These are phyloP conservation scores for Ptyas mucosa DNA, from an alignment of 2,113 vertebrate species.

Conservation along the genomic window DNA sequence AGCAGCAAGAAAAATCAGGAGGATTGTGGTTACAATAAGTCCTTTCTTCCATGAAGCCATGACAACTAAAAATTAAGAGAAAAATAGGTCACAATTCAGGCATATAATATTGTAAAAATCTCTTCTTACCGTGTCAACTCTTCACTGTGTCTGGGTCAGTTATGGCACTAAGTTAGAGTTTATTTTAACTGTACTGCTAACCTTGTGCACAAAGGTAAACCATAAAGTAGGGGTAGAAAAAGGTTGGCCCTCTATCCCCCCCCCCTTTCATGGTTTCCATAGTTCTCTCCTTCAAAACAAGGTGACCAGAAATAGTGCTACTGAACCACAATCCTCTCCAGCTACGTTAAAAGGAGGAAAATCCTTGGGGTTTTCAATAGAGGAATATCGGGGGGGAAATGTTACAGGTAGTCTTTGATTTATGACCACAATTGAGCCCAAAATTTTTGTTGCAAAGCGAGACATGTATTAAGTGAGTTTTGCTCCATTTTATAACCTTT, in stretches of 20 bases:
- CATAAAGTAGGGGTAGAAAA: background rate
- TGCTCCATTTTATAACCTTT: too few relatives aligned
- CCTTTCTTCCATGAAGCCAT: slow-evolving; percentile 63
- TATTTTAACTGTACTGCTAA: background rate
- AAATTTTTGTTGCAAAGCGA: too few relatives aligned
- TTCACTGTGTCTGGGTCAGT: background rate
- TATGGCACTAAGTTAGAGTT: background rate
- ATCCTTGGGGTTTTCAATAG: background rate
- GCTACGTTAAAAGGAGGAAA: background rate
- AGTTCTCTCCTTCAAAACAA: background rate
- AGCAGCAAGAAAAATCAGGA: slow-evolving; percentile 11
- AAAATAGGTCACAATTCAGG: background rate
- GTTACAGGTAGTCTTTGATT: too few relatives aligned
- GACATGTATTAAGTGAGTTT: too few relatives aligned
- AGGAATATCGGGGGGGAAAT: background rate
- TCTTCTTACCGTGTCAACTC: background rate
- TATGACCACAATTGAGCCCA: too few relatives aligned
- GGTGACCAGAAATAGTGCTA: background rate
- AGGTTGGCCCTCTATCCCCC: background rate
- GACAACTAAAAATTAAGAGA: slow-evolving; percentile 57
- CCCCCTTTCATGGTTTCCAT: background rate
- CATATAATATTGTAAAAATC: background rate
- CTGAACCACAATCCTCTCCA: background rate
- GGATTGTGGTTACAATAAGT: slow-evolving; percentile 47
- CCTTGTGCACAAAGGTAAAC: background rate